Percentiles rank a stretch among this genome's conserved stretches.
Evolutionary conservation across 1,140 invertebrate genomes (phyloP).

Genomic region (Heterodera carotae): DNA sequence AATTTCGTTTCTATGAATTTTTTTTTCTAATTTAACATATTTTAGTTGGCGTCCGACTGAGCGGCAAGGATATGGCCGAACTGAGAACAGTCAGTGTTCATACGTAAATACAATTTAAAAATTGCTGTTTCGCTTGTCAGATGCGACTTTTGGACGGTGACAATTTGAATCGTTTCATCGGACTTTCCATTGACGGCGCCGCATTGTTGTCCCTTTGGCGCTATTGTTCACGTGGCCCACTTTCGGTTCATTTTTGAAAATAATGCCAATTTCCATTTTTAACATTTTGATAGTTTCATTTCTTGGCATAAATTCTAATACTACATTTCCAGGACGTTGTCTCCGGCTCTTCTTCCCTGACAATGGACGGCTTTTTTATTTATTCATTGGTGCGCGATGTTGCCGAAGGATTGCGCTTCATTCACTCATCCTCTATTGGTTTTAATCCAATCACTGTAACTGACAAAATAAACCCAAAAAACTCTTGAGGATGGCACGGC

Average conservation of each 20-base stretch:
- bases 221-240: slow-evolving; percentile 79
- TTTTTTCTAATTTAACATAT: neutral
- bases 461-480: slow-evolving; percentile 38
- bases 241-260: slow-evolving; percentile 71
- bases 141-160: slow-evolving; percentile 58
- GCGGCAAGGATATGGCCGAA: slow-evolving; percentile 45
- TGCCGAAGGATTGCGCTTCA: slow-evolving; percentile 67
- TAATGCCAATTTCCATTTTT: neutral
- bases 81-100: slow-evolving; percentile 71
- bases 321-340: neutral
- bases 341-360: neutral
- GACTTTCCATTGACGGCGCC: slow-evolving; percentile 66
- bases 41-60: neutral
- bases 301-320: neutral
- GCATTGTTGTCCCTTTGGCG: slow-evolving; percentile 74
- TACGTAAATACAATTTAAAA: slow-evolving; percentile 65
- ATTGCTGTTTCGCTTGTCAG: slow-evolving; percentile 14
- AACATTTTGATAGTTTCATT: neutral
- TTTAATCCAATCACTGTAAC: slow-evolving; percentile 69
- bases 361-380: slow-evolving; percentile 84
- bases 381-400: slow-evolving; percentile 86
- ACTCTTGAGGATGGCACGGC: slow-evolving; percentile 43
- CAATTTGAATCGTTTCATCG: slow-evolving; percentile 74
- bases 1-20: too few species aligned
- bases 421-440: neutral